Conservation (phyloP, 2,888 invertebrate genomes). For the Adela reaumurella region DNA sequence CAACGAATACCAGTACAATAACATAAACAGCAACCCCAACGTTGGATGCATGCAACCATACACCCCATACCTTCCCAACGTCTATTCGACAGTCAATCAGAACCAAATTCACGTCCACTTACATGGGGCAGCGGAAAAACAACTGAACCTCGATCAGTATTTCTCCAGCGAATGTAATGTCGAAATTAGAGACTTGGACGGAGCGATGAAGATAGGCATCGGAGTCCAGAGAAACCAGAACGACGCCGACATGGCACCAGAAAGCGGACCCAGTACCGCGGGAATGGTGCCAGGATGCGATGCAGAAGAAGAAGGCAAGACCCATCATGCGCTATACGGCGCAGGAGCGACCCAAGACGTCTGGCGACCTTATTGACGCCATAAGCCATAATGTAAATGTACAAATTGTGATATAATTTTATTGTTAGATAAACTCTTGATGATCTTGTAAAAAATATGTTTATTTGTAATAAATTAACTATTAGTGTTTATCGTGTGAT, state of each 20-base stretch:
- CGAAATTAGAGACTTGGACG: conserved; percentile 58
- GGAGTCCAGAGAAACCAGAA: conserved; percentile 29
- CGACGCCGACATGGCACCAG: conserved; percentile 34
- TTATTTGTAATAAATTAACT: neutral
- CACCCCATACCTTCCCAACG: conserved; percentile 65
- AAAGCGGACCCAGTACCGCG: conserved; percentile 36
- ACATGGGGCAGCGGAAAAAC: conserved; percentile 64
- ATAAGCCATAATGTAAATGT: conserved; percentile 29
- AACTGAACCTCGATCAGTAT: conserved; percentile 63
- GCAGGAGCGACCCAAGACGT: conserved; percentile 50
- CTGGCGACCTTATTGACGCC: conserved; percentile 74
- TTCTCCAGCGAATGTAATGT: conserved; percentile 49
- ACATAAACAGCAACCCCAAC: conserved; percentile 49
- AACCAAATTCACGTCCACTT: conserved; percentile 82
- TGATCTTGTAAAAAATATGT: neutral
- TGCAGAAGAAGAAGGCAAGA: conserved; percentile 52
- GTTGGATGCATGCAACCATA: conserved; percentile 47
- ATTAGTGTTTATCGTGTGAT: neutral
- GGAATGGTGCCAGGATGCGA: conserved; percentile 52
- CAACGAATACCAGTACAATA: conserved; percentile 70
- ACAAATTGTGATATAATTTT: conserved; percentile 48
- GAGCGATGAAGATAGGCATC: conserved; percentile 54
- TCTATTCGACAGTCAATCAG: conserved; percentile 82
- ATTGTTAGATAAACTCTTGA: conserved; percentile 8
- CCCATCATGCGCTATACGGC: conserved; percentile 34